Evolutionary conservation across 2,888 invertebrate species (phyloP), one percentile per base, ranked within the genome.

Genomic region (Microctonus hyperodae): DNA sequence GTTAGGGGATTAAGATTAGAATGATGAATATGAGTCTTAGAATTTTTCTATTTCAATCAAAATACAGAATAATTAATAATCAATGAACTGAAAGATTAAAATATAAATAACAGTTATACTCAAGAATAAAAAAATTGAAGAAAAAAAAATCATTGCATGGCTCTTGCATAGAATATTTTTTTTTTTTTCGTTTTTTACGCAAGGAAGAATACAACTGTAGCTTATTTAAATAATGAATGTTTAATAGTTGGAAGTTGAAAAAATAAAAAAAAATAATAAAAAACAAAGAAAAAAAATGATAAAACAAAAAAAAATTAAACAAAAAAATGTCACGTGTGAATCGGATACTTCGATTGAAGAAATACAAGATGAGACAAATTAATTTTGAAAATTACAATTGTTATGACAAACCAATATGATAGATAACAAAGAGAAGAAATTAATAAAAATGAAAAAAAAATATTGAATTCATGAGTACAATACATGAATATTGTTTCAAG

Each of bases 311-410:
- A n/a, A n/a, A n/a, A n/a, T n/a, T n/a, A n/a, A n/a, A n/a, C n/a
- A n/a, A n/a, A n/a, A n/a, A n/a, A n/a, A n/a, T n/a, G n/a, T n/a
- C n/a, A n/a, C n/a, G n/a, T n/a, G n/a, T n/a, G n/a, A n/a, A n/a
- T n/a, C 72, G 70, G 73, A 73, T 72, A 71, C 72, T 73, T 68
- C 70, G 61, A 65, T 65, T 44, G 37, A 64, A 35, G 44, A 28
- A 40, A 37, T 62, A 51, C 48, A 51, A 48, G 25, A 44, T 23
- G 56, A 23, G 62, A 70, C 16, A 64, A 65, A 69, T 48, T 25
- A 64, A 69, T 66, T 64, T 69, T 62, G 59, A 75, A 71, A 61
- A 71, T 73, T n/a, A n/a, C n/a, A n/a, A n/a, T n/a, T n/a, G n/a
- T n/a, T n/a, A n/a, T n/a, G n/a, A n/a, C n/a, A n/a, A n/a, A n/a